These are phyloP conservation scores for Macaca nemestrina DNA, from an alignment of 2,113 vertebrate species.

Conservation along the genomic window DNA sequence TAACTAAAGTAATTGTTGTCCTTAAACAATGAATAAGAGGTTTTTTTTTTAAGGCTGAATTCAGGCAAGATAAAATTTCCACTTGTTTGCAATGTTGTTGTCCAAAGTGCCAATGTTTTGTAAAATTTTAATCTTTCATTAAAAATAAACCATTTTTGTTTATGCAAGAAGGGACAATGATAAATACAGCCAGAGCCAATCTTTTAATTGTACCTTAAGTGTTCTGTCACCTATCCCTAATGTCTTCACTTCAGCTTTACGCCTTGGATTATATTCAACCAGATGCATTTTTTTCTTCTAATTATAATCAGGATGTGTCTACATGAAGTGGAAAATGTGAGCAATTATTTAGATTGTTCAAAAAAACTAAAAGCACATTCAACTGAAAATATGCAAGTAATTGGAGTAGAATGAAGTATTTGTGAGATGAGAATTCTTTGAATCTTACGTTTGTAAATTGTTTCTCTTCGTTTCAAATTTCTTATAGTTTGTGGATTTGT, in stretches of 20 bases:
- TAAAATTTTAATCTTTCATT: constrained; percentile 68
- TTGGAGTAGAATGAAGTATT: neutral
- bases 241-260: constrained; percentile 60
- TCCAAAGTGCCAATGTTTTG: constrained; percentile 66
- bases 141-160: constrained; percentile 65
- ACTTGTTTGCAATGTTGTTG: constrained; percentile 67
- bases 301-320: constrained; percentile 24
- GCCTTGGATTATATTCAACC: constrained; percentile 38
- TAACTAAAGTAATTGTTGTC: constrained; percentile 60
- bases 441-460: constrained; percentile 2
- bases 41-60: constrained; percentile 50
- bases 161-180: constrained; percentile 60
- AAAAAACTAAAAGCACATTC: neutral
- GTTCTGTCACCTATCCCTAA: constrained; percentile 44
- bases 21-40: constrained; percentile 41
- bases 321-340: constrained; percentile 46
- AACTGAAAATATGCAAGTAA: neutral
- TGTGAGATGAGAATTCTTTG: neutral
- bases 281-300: constrained; percentile 52
- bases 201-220: constrained; percentile 69
- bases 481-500: neutral
- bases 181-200: constrained; percentile 64
- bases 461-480: neutral
- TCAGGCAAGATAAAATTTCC: constrained; percentile 59
- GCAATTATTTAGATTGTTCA: constrained; percentile 42